phyloP scores from a whole-genome alignment of 2,888 invertebrate species.

The Netelia melanura region DNA sequence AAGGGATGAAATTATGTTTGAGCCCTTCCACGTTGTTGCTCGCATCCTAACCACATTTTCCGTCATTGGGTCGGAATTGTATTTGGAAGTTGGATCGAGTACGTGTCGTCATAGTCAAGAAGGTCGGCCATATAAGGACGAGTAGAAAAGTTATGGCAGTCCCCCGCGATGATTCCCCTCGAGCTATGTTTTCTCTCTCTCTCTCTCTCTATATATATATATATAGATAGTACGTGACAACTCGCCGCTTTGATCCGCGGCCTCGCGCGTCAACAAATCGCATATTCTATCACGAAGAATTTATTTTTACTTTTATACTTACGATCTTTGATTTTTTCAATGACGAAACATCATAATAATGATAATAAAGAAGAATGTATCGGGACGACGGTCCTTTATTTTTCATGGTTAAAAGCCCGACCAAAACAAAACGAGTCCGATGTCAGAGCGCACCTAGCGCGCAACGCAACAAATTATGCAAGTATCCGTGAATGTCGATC shows the following conservation, averaged over 20 bases:
- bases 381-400: background rate
- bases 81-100: constrained; percentile 9
- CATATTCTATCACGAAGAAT: constrained; percentile 15
- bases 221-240: constrained; percentile 23
- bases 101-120: background rate
- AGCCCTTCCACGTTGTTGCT: background rate
- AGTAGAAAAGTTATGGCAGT: constrained; percentile 59
- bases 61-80: constrained; percentile 52
- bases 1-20: background rate
- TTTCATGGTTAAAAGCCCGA: background rate
- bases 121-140: constrained; percentile 57
- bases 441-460: background rate
- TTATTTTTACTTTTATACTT: background rate
- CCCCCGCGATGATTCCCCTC: constrained; percentile 49
- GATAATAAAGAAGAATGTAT: too few species aligned
- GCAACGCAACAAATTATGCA: constrained; percentile 15
- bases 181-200: constrained; percentile 25
- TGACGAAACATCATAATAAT: background rate
- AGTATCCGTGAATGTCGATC: constrained; percentile 33
- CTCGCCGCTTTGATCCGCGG: constrained; percentile 38
- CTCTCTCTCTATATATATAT: background rate
- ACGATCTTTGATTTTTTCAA: background rate
- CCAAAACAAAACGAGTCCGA: background rate
- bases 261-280: constrained; percentile 27
- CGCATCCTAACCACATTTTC: constrained; percentile 1